Base-by-base conservation (phyloP, 2,888 invertebrate species). In the Vesta saturnalis region DNA sequence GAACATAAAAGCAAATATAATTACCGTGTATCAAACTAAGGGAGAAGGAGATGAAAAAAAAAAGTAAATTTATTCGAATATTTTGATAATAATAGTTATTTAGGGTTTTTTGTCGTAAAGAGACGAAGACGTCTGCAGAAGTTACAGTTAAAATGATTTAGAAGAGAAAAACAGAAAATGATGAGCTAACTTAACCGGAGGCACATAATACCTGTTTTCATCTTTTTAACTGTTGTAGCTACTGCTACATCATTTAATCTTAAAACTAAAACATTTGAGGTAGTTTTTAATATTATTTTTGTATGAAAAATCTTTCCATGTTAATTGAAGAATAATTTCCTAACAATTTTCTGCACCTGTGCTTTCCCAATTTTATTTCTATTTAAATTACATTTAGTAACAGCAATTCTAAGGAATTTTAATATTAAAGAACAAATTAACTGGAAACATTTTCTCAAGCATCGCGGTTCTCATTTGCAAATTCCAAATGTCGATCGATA, bases 191-290 rank as follows among this genome's bases (percentile, higher is more conserved):
- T 46, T 61, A 21, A 55, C 67, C 67, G 19, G 62, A 62, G 62
- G 67, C 67, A 43, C 18, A 62, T 59, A 67, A 67, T 67, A 67
- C 67, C 67, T 62, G 67, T 67, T 67, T 67, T 58, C 57, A 62
- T 54, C 8, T 8, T 63, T 56, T 63, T 67, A 67, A 61, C 67
- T 61, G 43, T 60, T 49, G 56, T 62, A 46, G 67, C 67, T 62
- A 62, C 67, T 54, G 58, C 67, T 67, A 47, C 15, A 47, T 14
- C 12, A 47, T n/a, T 47, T 47, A 47, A 47, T 47, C 15, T 47
- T 23, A 5, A n/a, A n/a, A n/a, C n/a, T n/a, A n/a, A n/a, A n/a
- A n/a, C n/a, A n/a, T n/a, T n/a, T n/a, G n/a, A n/a, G n/a, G n/a
- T n/a, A n/a, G n/a, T n/a, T n/a, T n/a, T n/a, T n/a, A n/a, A n/a